Conservation (phyloP, 2,113 vertebrate species). For the Willisornis vidua region DNA sequence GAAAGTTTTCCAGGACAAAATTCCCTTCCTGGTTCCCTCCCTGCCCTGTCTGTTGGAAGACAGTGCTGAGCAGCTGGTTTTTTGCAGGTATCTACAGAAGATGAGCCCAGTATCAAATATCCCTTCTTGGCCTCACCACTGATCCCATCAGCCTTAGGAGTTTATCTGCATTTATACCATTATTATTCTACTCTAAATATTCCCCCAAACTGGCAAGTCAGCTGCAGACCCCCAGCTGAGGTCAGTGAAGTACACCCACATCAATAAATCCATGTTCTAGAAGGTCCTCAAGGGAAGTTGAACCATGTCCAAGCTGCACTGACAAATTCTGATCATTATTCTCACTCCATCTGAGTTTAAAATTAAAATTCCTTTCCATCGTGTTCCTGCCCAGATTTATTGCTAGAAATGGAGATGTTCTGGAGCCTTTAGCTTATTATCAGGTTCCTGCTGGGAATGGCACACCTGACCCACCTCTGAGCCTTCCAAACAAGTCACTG, state of each 20-base stretch:
- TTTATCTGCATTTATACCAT: not conserved
- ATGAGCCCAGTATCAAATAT: not conserved
- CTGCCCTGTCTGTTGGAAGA: not conserved
- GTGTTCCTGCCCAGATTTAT: fast-evolving
- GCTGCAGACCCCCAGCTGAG: not conserved
- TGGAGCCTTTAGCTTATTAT: not conserved
- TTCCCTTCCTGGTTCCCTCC: not conserved
- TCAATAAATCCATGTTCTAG: not conserved
- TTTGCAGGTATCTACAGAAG: not conserved
- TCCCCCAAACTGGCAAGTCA: not conserved
- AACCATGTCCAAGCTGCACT: not conserved
- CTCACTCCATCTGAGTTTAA: not conserved
- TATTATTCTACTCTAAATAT: not conserved
- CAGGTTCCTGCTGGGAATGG: not conserved
- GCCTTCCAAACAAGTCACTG: constrained; percentile 87
- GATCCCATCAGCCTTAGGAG: not conserved
- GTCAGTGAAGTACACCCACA: not conserved
- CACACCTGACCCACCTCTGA: constrained; percentile 63
- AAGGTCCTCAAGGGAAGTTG: not conserved
- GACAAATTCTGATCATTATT: not conserved
- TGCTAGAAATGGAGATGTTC: not conserved
- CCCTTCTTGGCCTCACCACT: not conserved
- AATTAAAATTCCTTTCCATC: not conserved
- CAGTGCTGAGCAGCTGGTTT: not conserved
- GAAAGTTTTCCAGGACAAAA: not conserved